These are phyloP conservation scores for Pseudocheirus occidentalis DNA, from an alignment of 2,797 vertebrate species.

Conservation along the genomic window DNA sequence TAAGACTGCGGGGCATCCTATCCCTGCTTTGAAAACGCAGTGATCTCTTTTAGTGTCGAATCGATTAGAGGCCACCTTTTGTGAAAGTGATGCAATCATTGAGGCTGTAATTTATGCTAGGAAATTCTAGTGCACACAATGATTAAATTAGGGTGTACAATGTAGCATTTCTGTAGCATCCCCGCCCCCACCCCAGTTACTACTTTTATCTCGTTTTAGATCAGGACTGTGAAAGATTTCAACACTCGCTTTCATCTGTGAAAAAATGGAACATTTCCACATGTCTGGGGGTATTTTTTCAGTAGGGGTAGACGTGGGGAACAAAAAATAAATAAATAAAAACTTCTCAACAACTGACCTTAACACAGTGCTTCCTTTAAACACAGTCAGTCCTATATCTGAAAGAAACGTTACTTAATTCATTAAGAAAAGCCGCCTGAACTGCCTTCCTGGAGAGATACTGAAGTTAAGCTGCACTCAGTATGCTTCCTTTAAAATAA, in stretches of 20 bases:
- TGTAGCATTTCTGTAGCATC: not conserved
- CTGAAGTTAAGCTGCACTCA: not conserved
- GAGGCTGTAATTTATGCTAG: slow-evolving; percentile 61
- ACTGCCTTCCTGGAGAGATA: not conserved
- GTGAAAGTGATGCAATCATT: slow-evolving; percentile 55
- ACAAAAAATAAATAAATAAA: not conserved
- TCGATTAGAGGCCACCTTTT: slow-evolving; percentile 53
- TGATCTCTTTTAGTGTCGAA: not conserved
- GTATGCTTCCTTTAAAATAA: not conserved
- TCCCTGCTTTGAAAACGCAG: not conserved
- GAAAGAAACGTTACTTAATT: not conserved
- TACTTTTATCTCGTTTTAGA: slow-evolving; percentile 65
- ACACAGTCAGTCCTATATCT: not conserved
- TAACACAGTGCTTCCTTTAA: not conserved
- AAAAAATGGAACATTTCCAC: slow-evolving; percentile 49
- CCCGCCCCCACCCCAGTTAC: not conserved
- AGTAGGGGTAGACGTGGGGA: not conserved
- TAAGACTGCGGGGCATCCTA: not conserved
- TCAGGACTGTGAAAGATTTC: slow-evolving; percentile 54
- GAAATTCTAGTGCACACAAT: slow-evolving; percentile 19
- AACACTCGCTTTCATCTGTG: slow-evolving; percentile 42
- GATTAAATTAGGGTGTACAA: slow-evolving; percentile 52
- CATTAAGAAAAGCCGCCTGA: not conserved
- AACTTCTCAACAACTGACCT: not conserved
- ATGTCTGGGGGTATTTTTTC: slow-evolving; percentile 50